Evolutionary conservation across 2,113 vertebrate species (phyloP), one percentile per base, ranked within the genome.

Genomic region (Rana temporaria): DNA sequence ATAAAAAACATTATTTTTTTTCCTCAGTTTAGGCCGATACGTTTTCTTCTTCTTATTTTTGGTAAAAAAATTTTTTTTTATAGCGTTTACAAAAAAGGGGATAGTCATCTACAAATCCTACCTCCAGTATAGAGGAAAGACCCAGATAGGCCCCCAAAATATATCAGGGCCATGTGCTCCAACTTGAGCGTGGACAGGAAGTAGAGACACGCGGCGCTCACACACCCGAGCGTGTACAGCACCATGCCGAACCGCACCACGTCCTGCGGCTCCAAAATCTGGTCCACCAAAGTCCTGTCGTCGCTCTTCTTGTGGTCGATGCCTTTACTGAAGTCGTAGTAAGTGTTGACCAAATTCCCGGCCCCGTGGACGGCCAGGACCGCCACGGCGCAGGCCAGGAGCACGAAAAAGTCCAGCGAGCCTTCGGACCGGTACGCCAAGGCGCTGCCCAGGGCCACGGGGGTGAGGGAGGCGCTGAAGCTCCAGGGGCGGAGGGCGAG

Each of bases 251-350:
- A 97, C 89, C 97, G 91, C 0, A 99, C 97, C 0, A 99, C 96
- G 2, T 99, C 97, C 91, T 97, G 96, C 3, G 98, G 98, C 67
- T 98, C 94, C 89, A 99, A 71, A 86, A 99, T 98, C 79, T 94
- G 95, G 81, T 99, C 98, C 88, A 99, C 98, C 48, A 99, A 88
- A 17, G 98, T 99, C 89, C 98, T 92, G 84, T 99, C 98, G 1
- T 99, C 98, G 0, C 98, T 99, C 88, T 99, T 99, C 89, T 99
- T 99, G 88, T 99, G 97, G 84, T 99, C 98, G 42, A 99, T 99
- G 52, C 98, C 98, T 89, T 99, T 98, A 74, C 96, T 98, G 88
- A 99, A 99, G 91, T 99, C 98, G n/a, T 99, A 99, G 88, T 98
- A 99, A 24, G 98, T 99, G 86, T 99, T 99, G 2, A 99, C 98